These are phyloP conservation scores for Drosophila quinaria DNA, from an alignment of 2,888 invertebrate genomes.

Conservation along the genomic window DNA sequence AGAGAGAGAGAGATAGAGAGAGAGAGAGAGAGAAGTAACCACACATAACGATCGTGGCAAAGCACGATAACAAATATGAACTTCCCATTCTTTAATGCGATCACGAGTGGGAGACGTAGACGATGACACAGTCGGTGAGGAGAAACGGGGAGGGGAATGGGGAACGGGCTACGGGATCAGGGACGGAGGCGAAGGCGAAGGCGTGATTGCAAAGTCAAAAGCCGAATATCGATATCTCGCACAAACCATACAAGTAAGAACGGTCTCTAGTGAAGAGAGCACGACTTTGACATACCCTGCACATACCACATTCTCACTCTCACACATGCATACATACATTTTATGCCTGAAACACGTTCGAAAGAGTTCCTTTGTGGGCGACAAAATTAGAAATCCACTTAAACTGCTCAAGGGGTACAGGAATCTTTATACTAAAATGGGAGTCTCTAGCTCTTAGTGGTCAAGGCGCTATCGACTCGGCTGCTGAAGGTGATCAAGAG, in stretches of 20 bases:
- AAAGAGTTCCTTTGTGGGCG: too few relatives aligned
- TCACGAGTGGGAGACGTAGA: constrained; percentile 62
- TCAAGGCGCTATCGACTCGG: too few relatives aligned
- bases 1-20: background rate
- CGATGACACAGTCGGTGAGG: constrained; percentile 20
- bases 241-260: constrained; percentile 25
- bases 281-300: background rate
- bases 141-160: background rate
- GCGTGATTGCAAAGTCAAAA: constrained; percentile 25
- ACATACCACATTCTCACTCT: background rate
- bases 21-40: constrained; percentile 43
- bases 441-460: background rate
- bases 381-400: background rate
- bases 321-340: too few relatives aligned
- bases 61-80: constrained; percentile 75
- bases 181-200: constrained; percentile 12
- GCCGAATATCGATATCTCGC: constrained; percentile 52
- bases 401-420: too few relatives aligned
- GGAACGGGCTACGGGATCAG: background rate
- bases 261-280: background rate
- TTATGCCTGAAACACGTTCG: too few relatives aligned
- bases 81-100: constrained; percentile 62
- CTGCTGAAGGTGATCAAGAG: background rate
- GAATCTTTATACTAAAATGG: background rate
- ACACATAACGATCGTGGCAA: constrained; percentile 72